A percentile compares a stretch with the other conserved stretches of the same genome.
phyloP scores from a whole-genome alignment of 2,113 vertebrate species.

The Pandion haliaetus region DNA sequence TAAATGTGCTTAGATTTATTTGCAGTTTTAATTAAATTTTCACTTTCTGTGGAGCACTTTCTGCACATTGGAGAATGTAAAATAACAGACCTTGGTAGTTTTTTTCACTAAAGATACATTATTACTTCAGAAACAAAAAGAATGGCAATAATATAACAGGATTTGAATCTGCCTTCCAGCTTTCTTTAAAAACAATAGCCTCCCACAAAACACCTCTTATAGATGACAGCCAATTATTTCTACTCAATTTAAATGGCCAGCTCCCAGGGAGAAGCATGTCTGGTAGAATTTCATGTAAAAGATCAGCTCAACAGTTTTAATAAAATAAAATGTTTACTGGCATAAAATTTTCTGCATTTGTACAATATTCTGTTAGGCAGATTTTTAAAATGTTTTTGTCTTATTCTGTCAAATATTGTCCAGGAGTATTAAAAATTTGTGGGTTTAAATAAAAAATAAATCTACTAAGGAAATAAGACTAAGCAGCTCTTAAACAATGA shows the following conservation, averaged over 20 bases:
- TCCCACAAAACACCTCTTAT: neutral
- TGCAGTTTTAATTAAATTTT: conserved; percentile 27
- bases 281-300: neutral
- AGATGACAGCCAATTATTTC: neutral
- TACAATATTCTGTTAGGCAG: neutral
- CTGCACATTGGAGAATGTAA: neutral
- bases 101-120: neutral
- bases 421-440: neutral
- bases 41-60: neutral
- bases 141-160: neutral
- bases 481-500: neutral
- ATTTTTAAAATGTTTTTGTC: neutral
- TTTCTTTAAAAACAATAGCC: neutral
- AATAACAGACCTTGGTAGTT: neutral
- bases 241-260: neutral
- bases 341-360: neutral
- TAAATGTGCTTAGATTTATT: neutral
- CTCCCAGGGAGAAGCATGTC: neutral
- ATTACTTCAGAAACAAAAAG: neutral
- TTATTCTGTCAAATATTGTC: neutral
- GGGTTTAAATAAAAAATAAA: neutral
- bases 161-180: neutral
- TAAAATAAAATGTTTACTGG: neutral
- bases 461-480: neutral
- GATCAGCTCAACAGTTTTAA: neutral